Evolutionary conservation across 2,797 vertebrate species (phyloP), one percentile per base, ranked within the genome.

Genomic region (Eurystomus glaucurus): DNA sequence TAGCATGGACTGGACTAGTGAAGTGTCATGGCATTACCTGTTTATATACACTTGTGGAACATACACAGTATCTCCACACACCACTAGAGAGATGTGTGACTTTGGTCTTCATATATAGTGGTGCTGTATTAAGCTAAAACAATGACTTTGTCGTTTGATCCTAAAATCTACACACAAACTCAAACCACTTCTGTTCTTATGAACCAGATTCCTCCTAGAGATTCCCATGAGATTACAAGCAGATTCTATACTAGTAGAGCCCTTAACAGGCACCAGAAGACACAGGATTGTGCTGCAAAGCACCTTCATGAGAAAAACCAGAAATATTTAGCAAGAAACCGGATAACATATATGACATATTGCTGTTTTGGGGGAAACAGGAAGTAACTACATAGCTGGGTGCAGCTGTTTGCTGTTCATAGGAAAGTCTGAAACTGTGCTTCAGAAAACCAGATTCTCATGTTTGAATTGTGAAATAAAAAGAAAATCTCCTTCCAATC

Each of bases 331-430:
- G 7, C 50, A 86, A 72, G 45, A 13, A 76, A 43, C 3, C 10
- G 84, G 60, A 15, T 11, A 52, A 37, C 3, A 39, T 8, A 5
- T 50, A 39, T 15, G 45, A 78, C 10, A 31, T 26, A 54, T 7
- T 41, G 8, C 14, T 83, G n/a, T 2, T 77, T 69, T 43, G 14
- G 20, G 23, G 55, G n/a, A 65, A 85, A 72, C 22, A 46, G 22
- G 8, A 26, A 55, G 21, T 51, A 37, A 37, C 16, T 54, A 19
- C 14, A 10, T 54, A 58, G 12, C 4, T 39, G 4, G 0, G 0
- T 45, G 12, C 25, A 68, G n/a, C 8, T 11, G 6, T 58, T 82
- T 52, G 9, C 6, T 62, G 10, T n/a, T 78, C 25, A 70, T 22
- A 35, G 6, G 4, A 10, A 57, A 85, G n/a, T 31, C 14, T 37